Conservation (phyloP, 2,888 invertebrate species). For the Drosophila differens region DNA sequence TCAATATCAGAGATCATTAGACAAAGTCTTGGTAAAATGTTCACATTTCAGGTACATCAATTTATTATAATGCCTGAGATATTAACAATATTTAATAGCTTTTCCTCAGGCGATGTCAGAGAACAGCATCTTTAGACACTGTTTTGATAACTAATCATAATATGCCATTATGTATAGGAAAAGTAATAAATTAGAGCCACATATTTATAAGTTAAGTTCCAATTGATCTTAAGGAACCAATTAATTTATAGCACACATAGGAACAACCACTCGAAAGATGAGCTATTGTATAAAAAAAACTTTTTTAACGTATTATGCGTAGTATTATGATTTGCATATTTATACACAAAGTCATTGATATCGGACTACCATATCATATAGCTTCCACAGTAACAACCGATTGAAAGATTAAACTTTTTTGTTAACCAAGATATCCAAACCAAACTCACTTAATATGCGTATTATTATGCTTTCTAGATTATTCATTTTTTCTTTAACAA, state of each 20-base stretch:
- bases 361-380: background rate
- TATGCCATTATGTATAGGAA: background rate
- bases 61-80: background rate
- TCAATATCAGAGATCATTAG: background rate
- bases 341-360: accelerated
- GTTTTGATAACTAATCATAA: background rate
- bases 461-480: background rate
- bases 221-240: background rate
- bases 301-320: background rate
- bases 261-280: background rate
- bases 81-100: background rate
- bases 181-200: background rate
- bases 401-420: background rate
- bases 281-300: background rate
- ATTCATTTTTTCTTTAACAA: background rate
- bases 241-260: background rate
- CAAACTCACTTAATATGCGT: background rate
- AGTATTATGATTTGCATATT: background rate
- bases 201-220: background rate
- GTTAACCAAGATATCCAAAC: background rate
- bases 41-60: background rate
- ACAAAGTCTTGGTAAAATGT: background rate
- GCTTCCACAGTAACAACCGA: background rate
- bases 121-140: background rate
- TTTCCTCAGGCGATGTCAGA: background rate